Evolutionary conservation across 2,888 invertebrate genomes (phyloP), one percentile per base, ranked within the genome.

Genomic region (Tetropium fuscum): DNA sequence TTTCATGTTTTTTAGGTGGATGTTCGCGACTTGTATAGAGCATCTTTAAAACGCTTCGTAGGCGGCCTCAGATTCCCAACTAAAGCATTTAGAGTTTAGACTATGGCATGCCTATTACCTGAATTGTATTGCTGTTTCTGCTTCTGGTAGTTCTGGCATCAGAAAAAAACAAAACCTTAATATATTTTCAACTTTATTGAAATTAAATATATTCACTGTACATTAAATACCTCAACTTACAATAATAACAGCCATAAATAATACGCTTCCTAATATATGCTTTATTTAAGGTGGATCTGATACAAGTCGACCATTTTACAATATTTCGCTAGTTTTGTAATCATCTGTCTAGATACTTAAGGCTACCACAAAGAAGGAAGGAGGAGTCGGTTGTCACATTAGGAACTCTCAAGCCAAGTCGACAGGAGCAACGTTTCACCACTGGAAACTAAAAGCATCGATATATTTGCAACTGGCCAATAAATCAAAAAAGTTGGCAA

Each of bases 151-250:
- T n/a, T n/a, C n/a, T n/a, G n/a, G n/a, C n/a, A n/a, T n/a, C n/a
- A n/a, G n/a, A n/a, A n/a, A n/a, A n/a, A n/a, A n/a, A n/a, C n/a
- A n/a, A n/a, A n/a, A n/a, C n/a, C n/a, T n/a, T n/a, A n/a, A n/a
- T n/a, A n/a, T n/a, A n/a, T n/a, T n/a, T n/a, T n/a, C n/a, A 60
- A 53, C 56, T 67, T 67, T 67, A 67, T 66, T 66, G 62, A 63
- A 67, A 58, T 60, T 58, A 64, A 67, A 57, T 64, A 64, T 60
- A 64, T 62, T 58, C 54, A 54, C 64, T 67, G 67, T 67, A 67
- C 67, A 67, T 57, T 48, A 22, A 48, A 38, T 25, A 51, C 25
- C 20, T 49, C 30, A 45, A 22, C 30, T 44, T 38, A 36, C 43
- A 49, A 32, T 48, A 41, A 32, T 43, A 49, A 36, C 56, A 49